Percentiles rank a stretch among this genome's conserved stretches.
These are phyloP conservation scores for Carassius gibelio DNA, from an alignment of 2,113 vertebrate species.

Conservation along the genomic window DNA sequence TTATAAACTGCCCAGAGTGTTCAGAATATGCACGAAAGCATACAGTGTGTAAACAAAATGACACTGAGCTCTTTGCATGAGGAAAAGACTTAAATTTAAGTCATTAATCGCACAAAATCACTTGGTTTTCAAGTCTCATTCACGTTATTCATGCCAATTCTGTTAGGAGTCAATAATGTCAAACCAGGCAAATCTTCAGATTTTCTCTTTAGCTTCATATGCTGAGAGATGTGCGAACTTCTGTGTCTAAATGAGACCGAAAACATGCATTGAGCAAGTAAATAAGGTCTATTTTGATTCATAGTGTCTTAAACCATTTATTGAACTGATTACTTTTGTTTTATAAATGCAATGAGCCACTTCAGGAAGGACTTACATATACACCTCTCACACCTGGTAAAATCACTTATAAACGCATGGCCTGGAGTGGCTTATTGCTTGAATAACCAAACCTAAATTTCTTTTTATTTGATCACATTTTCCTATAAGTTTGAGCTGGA, in stretches of 20 bases:
- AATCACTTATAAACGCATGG: not conserved
- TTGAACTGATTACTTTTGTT: not conserved
- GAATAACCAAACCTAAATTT: not conserved
- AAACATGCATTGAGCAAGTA: not conserved
- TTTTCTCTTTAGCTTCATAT: not conserved
- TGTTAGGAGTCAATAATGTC: not conserved
- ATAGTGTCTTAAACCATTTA: not conserved
- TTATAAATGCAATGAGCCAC: not conserved
- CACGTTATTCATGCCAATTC: not conserved
- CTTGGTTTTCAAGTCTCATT: not conserved
- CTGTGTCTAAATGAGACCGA: not conserved
- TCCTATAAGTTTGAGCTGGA: slow-evolving; percentile 56
- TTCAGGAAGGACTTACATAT: not conserved
- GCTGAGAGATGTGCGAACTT: not conserved
- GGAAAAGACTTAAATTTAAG: no score
- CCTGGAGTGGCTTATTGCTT: not conserved
- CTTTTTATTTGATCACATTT: not conserved
- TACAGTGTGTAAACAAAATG: not conserved
- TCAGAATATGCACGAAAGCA: not conserved
- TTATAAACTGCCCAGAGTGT: no score
- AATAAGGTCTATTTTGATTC: not conserved
- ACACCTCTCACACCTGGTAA: not conserved
- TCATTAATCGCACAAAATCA: not conserved
- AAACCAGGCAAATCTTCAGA: not conserved
- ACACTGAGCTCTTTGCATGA: not conserved